phyloP scores from a whole-genome alignment of 2,113 vertebrate genomes.

The Himantopus leucocephalus region DNA sequence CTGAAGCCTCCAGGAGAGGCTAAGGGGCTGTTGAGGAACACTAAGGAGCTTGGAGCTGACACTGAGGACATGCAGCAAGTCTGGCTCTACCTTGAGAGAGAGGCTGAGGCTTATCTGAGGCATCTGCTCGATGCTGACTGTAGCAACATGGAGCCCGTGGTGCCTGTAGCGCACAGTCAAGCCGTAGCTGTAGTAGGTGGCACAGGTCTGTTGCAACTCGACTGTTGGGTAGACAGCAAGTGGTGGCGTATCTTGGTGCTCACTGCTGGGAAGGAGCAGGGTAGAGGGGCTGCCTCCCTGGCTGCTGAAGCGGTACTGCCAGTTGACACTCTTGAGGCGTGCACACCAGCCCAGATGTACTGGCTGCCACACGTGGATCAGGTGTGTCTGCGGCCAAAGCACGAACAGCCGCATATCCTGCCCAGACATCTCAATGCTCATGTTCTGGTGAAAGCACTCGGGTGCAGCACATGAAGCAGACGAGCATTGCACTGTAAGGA shows the following conservation, averaged over 20 bases:
- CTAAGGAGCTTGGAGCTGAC: neutral
- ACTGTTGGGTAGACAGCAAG: neutral
- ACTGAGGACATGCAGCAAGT: neutral
- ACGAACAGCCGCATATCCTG: slow-evolving; percentile 20
- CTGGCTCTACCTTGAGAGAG: neutral
- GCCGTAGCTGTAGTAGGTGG: slow-evolving; percentile 16
- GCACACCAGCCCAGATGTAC: slow-evolving; percentile 38
- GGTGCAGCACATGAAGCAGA: neutral
- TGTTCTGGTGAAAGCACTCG: neutral
- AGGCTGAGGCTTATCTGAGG: neutral
- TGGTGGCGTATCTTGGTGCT: neutral
- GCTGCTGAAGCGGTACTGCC: slow-evolving; percentile 26
- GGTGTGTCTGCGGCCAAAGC: neutral
- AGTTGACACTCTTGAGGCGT: neutral
- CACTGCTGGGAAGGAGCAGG: neutral
- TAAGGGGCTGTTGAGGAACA: neutral
- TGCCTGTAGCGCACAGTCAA: neutral
- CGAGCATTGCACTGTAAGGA: neutral
- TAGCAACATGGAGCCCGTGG: neutral
- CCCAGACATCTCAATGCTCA: neutral
- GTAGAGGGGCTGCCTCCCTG: neutral
- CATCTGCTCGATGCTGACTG: neutral
- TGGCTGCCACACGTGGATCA: neutral
- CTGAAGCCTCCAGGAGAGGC: slow-evolving; percentile 23
- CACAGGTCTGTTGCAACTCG: neutral